A percentile compares a stretch with the other conserved stretches of the same genome.
Evolutionary conservation across 2,113 vertebrate genomes (phyloP).

Genomic region (Hippoglossus stenolepis): DNA sequence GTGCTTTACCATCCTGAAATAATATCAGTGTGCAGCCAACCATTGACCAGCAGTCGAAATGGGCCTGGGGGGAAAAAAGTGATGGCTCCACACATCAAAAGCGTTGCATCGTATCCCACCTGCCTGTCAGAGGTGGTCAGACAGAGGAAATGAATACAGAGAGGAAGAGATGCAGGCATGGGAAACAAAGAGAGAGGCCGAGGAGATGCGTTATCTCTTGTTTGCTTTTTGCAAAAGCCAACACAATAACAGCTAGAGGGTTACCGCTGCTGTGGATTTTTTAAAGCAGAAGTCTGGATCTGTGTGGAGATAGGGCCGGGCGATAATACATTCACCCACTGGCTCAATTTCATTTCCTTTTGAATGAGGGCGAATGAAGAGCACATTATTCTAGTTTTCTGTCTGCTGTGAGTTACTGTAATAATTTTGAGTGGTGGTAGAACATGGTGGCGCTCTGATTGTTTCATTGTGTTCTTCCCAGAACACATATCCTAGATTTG

Average conservation of each 20-base stretch:
- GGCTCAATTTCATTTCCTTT: conserved; percentile 68
- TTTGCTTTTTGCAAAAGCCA: conserved; percentile 43
- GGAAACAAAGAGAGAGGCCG: conserved; percentile 25
- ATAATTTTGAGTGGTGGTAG: conserved; percentile 1
- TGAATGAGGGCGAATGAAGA: conserved; percentile 35
- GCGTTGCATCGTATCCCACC: conserved; percentile 40
- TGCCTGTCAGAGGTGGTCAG: conserved; percentile 51
- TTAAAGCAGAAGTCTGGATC: conserved; percentile 37
- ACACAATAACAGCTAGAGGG: conserved; percentile 56
- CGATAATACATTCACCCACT: conserved; percentile 59
- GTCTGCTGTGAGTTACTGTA: not conserved
- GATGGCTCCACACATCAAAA: conserved; percentile 41
- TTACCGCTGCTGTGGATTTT: conserved; percentile 26
- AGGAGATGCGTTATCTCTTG: conserved; percentile 47
- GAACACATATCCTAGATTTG: no score
- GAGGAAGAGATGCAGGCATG: conserved; percentile 19
- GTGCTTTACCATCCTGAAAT: conserved; percentile 20
- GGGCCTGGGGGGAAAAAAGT: not conserved
- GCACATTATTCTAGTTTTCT: conserved; percentile 20
- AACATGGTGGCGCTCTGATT: not conserved
- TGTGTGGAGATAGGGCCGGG: conserved; percentile 39
- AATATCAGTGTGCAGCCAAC: conserved; percentile 15
- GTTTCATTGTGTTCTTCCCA: not conserved
- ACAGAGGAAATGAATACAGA: conserved; percentile 62
- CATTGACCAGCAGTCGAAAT: conserved; percentile 17